Evolutionary conservation across 2,888 invertebrate species (phyloP).

Genomic region (Pandemis corylana): DNA sequence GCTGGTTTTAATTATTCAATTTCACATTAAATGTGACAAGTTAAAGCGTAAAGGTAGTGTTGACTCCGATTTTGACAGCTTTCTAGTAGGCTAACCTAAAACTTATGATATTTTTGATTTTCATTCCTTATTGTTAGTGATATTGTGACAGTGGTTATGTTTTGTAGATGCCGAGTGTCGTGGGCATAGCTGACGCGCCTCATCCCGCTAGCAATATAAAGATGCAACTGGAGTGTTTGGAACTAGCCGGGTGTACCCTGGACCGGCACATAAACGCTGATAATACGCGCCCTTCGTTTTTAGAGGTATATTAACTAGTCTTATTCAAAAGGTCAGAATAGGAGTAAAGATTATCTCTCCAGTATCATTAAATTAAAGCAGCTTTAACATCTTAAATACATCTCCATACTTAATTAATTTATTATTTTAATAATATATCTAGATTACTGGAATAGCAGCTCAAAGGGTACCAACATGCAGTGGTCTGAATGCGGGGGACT

Average conservation of each 20-base stretch:
- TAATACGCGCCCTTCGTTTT: slow-evolving; percentile 88
- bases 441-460: slow-evolving; percentile 87
- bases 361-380: background rate
- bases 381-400: background rate
- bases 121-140: slow-evolving; percentile 46
- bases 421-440: slow-evolving; percentile 40
- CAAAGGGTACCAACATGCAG: slow-evolving; percentile 93
- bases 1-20: background rate
- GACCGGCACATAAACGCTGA: slow-evolving; percentile 90
- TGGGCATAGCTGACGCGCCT: slow-evolving; percentile 65
- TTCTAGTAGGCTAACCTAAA: slow-evolving; percentile 28
- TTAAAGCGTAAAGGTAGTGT: slow-evolving; percentile 32
- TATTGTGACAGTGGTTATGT: slow-evolving; percentile 48
- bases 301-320: slow-evolving; percentile 72
- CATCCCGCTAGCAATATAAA: slow-evolving; percentile 68
- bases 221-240: slow-evolving; percentile 88
- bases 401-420: background rate
- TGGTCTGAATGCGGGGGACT: slow-evolving; percentile 96
- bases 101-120: slow-evolving; percentile 22
- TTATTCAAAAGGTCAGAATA: background rate
- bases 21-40: slow-evolving; percentile 19
- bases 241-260: slow-evolving; percentile 91
- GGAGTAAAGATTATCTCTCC: background rate
- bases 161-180: slow-evolving; percentile 77
- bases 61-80: slow-evolving; percentile 31